Evolutionary conservation across 2,113 vertebrate species (phyloP), one percentile per base, ranked within the genome.

Genomic region (Oplegnathus fasciatus): DNA sequence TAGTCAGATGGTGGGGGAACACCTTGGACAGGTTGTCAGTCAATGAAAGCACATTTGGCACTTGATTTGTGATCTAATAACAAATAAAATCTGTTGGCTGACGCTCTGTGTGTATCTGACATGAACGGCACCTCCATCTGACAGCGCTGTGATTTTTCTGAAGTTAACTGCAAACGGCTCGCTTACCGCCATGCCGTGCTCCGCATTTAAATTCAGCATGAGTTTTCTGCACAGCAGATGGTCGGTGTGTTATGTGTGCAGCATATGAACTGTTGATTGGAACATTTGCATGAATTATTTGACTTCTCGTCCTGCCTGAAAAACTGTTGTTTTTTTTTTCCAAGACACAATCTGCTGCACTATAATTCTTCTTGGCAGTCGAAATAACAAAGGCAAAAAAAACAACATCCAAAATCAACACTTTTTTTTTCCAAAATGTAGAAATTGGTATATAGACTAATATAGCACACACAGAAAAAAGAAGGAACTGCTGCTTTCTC

Each of bases 281-380:
- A 77, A 85, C 87, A 92, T 93, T 93, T 92, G 84, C 92, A 93
- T 93, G 92, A 92, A 90, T 92, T 89, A 92, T 92, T 91, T 89
- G 86, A 91, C 88, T 87, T 87, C 34, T 66, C n/a, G 22, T 83
- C 86, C 82, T 68, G 88, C 69, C 58, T 79, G 82, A 71, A 85
- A 86, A 89, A 89, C 10, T 5, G 9, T 28, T 46, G n/a, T 22
- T 52, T 37, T 20, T 66, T 40, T 75, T 78, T 46, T 32, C 22
- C 18, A 44, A 68, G 72, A 79, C 55, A 74, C 91, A 91, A 86
- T 91, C 91, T 93, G 91, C 80, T 82, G 71, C 67, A 48, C 75
- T 18, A 44, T 83, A 80, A 83, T 81, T 88, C 78, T 68, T 80
- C 50, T 70, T 82, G 84, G 79, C 81, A 87, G 82, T 57, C 2